Evolutionary conservation across 92 coral and sea anemone species (phyloP).

Genomic region (Parazoanthus atlanticus): DNA sequence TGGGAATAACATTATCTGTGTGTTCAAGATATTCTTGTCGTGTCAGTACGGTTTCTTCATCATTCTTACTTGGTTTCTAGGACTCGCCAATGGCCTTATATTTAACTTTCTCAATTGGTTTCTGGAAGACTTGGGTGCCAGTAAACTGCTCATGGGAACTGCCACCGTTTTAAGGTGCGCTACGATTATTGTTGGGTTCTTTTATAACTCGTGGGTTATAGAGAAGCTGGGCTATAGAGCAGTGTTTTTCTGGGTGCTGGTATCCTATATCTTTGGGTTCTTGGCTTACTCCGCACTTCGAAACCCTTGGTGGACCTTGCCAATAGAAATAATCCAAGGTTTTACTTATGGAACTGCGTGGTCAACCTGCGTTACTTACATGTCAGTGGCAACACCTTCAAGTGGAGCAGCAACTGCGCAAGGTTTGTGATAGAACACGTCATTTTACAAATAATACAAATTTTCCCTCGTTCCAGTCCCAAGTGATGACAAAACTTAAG

Average conservation of each 20-base stretch:
- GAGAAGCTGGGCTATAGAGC: conserved; percentile 68
- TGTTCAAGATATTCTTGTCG: conserved; percentile 62
- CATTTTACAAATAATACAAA: not conserved
- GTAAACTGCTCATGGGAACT: conserved; percentile 86
- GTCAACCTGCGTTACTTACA: conserved; percentile 91
- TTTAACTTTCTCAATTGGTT: conserved; percentile 94
- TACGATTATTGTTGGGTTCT: conserved; percentile 78
- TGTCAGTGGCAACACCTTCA: conserved; percentile 92
- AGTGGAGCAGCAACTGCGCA: conserved; percentile 99
- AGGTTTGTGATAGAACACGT: conserved; percentile 57
- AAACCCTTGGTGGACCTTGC: conserved; percentile 88
- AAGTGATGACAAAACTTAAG: too few species aligned
- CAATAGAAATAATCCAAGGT: conserved; percentile 89
- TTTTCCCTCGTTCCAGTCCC: not conserved
- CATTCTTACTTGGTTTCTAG: conserved; percentile 83
- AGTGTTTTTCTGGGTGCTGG: conserved; percentile 63
- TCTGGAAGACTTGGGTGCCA: conserved; percentile 93
- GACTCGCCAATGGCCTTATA: conserved; percentile 85
- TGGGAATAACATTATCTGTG: conserved; percentile 39
- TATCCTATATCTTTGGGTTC: conserved; percentile 73
- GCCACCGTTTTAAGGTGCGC: conserved; percentile 72
- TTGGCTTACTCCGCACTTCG: conserved; percentile 75
- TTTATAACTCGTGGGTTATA: conserved; percentile 71
- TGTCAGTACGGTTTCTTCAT: conserved; percentile 81
- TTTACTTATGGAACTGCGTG: conserved; percentile 87